phyloP scores from a whole-genome alignment of 1,140 invertebrate genomes.

The Platyscapa corneri region DNA sequence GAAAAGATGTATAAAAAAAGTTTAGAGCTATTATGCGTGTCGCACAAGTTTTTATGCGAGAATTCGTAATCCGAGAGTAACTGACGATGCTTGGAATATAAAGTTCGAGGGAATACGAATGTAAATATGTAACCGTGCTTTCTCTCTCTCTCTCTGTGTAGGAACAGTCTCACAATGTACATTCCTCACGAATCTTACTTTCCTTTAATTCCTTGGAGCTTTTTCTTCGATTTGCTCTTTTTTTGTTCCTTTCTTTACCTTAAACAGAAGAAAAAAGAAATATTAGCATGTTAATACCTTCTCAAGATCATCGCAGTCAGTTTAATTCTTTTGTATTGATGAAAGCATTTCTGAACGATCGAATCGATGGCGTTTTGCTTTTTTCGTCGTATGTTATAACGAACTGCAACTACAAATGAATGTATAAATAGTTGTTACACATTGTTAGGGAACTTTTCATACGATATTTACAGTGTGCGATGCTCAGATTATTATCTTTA shows the following conservation, averaged over 20 bases:
- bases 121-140: neutral
- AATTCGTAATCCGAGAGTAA: neutral
- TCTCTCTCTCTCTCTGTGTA: neutral
- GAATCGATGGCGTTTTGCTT: conserved; percentile 11
- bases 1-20: neutral
- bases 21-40: conserved; percentile 23
- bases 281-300: conserved; percentile 2
- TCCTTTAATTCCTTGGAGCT: neutral
- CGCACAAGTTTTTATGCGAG: conserved; percentile 28
- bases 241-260: neutral
- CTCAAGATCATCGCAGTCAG: neutral
- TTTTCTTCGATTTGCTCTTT: neutral
- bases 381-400: neutral
- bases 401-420: neutral
- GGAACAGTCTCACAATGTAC: conserved; percentile 13
- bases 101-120: conserved; percentile 29
- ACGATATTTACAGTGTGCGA: neutral
- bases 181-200: neutral
- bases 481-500: conserved; percentile 10
- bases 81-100: neutral
- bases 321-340: neutral
- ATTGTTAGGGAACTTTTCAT: neutral
- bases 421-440: neutral
- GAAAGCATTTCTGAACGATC: conserved; percentile 13
- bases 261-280: neutral